These are phyloP conservation scores for Bovichtus diacanthus DNA, from an alignment of 2,797 vertebrate genomes.

Conservation along the genomic window DNA sequence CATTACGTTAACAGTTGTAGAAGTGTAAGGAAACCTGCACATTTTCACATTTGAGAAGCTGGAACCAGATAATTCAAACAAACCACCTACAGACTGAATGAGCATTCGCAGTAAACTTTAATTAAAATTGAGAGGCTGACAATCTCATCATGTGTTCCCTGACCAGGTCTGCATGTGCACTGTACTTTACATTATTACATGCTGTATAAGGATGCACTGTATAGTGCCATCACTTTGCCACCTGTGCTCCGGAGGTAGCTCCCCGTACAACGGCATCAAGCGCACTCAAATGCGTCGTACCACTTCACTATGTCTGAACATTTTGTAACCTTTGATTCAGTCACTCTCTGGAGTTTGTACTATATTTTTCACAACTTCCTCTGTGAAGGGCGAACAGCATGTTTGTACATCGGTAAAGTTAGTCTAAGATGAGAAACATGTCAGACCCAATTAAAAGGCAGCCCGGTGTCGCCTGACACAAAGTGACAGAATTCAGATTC, in stretches of 20 bases:
- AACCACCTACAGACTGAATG: neutral
- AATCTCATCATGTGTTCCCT: neutral
- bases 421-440: constrained; percentile 82
- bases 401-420: constrained; percentile 85
- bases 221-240: constrained; percentile 4
- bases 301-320: constrained; percentile 75
- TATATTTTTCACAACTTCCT: constrained; percentile 79
- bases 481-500: constrained; percentile 81
- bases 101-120: neutral
- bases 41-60: neutral
- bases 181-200: no score
- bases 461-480: constrained; percentile 75
- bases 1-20: neutral
- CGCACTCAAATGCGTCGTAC: constrained; percentile 36
- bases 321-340: constrained; percentile 86
- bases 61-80: no score
- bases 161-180: neutral
- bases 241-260: constrained; percentile 41
- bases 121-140: neutral
- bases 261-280: constrained; percentile 26
- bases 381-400: constrained; percentile 79
- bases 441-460: constrained; percentile 81
- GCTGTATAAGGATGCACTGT: no score
- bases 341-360: constrained; percentile 80
- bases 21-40: neutral